phyloP scores from a whole-genome alignment of 2,113 vertebrate species.

The Pterocles burchelli region DNA sequence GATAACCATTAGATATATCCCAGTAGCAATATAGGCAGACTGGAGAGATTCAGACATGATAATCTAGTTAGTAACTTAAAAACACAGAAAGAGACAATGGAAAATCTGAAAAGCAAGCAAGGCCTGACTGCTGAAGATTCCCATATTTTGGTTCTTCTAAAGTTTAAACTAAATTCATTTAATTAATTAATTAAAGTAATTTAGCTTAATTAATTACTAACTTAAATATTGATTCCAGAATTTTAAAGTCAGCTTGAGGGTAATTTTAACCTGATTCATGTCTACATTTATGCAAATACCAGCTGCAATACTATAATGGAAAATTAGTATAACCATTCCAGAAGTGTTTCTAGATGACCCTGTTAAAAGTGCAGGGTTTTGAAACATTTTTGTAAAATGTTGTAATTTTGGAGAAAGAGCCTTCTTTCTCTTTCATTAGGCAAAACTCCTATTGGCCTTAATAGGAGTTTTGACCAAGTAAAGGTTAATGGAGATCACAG shows the following conservation, averaged over 20 bases:
- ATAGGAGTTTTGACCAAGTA: background rate
- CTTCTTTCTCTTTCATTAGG: background rate
- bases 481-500: background rate
- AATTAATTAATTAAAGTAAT: constrained; percentile 1
- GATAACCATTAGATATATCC: background rate
- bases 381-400: background rate
- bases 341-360: background rate
- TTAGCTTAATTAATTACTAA: constrained; percentile 16
- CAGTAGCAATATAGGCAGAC: background rate
- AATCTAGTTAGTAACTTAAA: background rate
- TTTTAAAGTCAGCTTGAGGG: background rate
- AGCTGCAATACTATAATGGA: background rate
- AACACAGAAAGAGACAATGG: background rate
- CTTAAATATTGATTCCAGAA: constrained; percentile 45
- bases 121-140: fast-evolving
- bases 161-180: constrained; percentile 10
- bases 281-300: background rate
- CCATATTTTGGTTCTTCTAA: background rate
- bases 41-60: background rate
- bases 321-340: background rate
- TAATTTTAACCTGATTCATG: constrained; percentile 23
- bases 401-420: background rate
- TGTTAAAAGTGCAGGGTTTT: background rate
- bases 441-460: background rate
- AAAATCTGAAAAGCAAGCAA: background rate